Evolutionary conservation across 2,113 vertebrate genomes (phyloP).

Genomic region (Fukomys damarensis): DNA sequence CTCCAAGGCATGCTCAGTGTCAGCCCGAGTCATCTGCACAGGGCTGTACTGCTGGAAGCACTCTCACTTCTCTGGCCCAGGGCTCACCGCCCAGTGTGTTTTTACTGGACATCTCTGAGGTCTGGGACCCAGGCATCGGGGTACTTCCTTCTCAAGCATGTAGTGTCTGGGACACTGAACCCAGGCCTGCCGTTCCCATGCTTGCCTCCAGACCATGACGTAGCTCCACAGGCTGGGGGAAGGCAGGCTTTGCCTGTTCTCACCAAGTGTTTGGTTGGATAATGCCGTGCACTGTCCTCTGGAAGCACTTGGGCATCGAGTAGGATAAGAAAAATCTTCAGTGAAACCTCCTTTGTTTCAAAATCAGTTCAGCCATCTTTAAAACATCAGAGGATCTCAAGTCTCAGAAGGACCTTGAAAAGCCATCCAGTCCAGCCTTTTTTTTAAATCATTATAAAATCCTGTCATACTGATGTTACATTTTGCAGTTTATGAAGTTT

Average conservation of each 20-base stretch:
- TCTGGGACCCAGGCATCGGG: constrained; percentile 55
- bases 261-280: not conserved
- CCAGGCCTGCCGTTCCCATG: constrained; percentile 66
- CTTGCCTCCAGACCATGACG: not conserved
- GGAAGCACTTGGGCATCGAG: not conserved
- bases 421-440: not conserved
- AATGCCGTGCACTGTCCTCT: not conserved
- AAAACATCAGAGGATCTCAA: not conserved
- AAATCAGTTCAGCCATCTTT: not conserved
- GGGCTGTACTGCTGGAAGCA: not conserved
- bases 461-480: not conserved
- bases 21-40: not conserved
- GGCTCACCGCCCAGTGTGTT: constrained; percentile 74
- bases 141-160: constrained; percentile 2
- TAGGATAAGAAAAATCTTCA: constrained; percentile 17
- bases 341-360: not conserved
- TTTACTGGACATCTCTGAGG: constrained; percentile 65
- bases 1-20: not conserved
- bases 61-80: not conserved
- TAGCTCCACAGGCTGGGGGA: not conserved
- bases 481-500: not conserved
- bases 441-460: not conserved
- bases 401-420: not conserved
- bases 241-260: not conserved
- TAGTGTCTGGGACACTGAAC: constrained; percentile 47